Percentiles rank a stretch among this genome's conserved stretches.
Conservation (phyloP, 2,113 vertebrate genomes). For the Myrmecobius fasciatus region DNA sequence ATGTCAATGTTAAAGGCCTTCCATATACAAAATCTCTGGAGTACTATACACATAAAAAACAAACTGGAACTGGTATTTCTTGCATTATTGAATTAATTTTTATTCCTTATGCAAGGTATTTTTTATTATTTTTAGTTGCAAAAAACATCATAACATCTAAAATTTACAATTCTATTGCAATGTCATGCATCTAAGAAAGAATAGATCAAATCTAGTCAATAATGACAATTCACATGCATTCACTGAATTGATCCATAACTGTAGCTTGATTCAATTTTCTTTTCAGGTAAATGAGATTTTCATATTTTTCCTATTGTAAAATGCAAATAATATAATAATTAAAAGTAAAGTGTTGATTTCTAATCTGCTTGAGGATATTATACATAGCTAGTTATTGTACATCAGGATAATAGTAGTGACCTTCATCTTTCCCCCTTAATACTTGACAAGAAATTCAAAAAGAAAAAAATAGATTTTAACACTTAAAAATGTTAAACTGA, state of each 20-base stretch:
- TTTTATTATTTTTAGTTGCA: slow-evolving; percentile 38
- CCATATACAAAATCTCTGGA: not conserved
- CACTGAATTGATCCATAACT: not conserved
- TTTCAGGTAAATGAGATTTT: not conserved
- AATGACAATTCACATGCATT: not conserved
- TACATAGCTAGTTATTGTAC: not conserved
- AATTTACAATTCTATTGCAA: not conserved
- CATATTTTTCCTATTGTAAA: not conserved
- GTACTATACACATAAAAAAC: not conserved
- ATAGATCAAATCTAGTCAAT: not conserved
- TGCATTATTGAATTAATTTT: not conserved
- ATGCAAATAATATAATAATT: not conserved
- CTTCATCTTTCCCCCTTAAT: not conserved
- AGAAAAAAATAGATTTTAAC: not conserved
- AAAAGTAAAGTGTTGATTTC: not conserved
- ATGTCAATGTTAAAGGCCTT: not conserved
- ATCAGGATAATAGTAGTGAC: not conserved
- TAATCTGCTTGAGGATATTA: not conserved
- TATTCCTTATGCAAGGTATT: slow-evolving; percentile 30
- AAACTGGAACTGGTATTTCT: not conserved
- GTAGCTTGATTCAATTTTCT: not conserved
- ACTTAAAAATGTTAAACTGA: not conserved
- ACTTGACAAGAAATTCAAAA: not conserved
- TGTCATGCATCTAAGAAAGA: not conserved
- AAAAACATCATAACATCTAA: not conserved